Percentiles rank a stretch among this genome's conserved stretches.
phyloP scores from a whole-genome alignment of 2,113 vertebrate species.

The Garra rufa region DNA sequence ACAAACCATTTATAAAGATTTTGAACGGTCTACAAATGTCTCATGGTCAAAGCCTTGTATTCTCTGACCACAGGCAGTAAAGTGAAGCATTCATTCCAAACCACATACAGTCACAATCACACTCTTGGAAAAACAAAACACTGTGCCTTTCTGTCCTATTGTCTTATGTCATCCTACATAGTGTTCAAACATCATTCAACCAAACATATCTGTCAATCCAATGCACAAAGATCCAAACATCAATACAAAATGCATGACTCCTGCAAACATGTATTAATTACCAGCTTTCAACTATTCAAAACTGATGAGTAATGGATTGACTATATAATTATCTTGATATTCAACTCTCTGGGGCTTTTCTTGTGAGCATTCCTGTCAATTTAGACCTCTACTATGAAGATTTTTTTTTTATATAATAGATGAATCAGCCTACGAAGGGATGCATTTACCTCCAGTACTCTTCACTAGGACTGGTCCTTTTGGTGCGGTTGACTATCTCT shows the following conservation, averaged over 20 bases:
- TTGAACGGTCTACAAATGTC: conserved; percentile 26
- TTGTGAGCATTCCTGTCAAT: background rate
- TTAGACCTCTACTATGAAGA: background rate
- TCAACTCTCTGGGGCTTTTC: background rate
- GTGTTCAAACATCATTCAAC: background rate
- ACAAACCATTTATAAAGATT: conserved; percentile 51
- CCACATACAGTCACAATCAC: conserved; percentile 6
- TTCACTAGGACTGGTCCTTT: conserved; percentile 96
- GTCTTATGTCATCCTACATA: conserved; percentile 39
- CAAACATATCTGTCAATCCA: conserved; percentile 38
- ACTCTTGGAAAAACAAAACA: conserved; percentile 30
- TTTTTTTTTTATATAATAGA: no score
- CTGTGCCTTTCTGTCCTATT: conserved; percentile 19
- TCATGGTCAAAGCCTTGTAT: conserved; percentile 46
- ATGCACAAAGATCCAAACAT: background rate
- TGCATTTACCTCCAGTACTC: conserved; percentile 94
- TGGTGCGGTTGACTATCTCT: conserved; percentile 82
- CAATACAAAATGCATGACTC: no score
- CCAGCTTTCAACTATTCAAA: background rate
- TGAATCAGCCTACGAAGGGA: background rate
- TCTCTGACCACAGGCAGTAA: conserved; percentile 31
- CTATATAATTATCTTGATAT: background rate
- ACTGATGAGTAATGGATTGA: background rate
- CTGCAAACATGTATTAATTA: conserved; percentile 25
- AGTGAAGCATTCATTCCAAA: conserved; percentile 30